Evolutionary conservation across 1,140 invertebrate genomes (phyloP).

Genomic region (Harlomillsia oculata): DNA sequence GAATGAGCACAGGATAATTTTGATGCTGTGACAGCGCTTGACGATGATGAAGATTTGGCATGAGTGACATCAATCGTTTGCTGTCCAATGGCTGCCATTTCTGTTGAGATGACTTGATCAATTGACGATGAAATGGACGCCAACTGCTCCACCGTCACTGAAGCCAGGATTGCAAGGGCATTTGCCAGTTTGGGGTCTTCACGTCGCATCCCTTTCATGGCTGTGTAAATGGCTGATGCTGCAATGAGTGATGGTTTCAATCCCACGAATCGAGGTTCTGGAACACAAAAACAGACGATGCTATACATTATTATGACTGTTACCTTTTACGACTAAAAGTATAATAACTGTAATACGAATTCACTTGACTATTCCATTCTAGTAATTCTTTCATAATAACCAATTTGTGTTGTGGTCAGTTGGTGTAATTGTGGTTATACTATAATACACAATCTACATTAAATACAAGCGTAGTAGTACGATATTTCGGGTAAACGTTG

Average conservation of each 20-base stretch:
- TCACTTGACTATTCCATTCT: too few species aligned
- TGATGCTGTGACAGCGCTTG: neutral
- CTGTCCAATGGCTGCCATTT: conserved; percentile 29
- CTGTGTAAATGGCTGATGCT: conserved; percentile 33
- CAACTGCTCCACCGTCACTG: conserved; percentile 22
- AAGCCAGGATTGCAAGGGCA: conserved; percentile 19
- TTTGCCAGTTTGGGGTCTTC: conserved; percentile 10
- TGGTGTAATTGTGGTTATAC: too few species aligned
- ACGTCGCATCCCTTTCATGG: conserved; percentile 28
- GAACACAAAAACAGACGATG: conserved; percentile 16
- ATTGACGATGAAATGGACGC: conserved; percentile 18
- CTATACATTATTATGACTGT: too few species aligned
- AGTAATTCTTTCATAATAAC: too few species aligned
- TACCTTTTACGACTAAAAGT: too few species aligned
- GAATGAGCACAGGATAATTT: conserved; percentile 17
- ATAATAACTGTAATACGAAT: too few species aligned
- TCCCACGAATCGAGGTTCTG: conserved; percentile 34
- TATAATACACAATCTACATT: too few species aligned
- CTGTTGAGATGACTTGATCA: conserved; percentile 33
- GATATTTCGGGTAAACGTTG: too few species aligned
- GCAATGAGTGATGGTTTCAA: conserved; percentile 31
- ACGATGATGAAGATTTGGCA: neutral
- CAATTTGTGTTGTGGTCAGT: too few species aligned
- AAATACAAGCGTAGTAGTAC: too few species aligned
- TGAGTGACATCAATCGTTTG: conserved; percentile 22